phyloP scores from a whole-genome alignment of 2,888 invertebrate species.

The Physocephala rufipes region DNA sequence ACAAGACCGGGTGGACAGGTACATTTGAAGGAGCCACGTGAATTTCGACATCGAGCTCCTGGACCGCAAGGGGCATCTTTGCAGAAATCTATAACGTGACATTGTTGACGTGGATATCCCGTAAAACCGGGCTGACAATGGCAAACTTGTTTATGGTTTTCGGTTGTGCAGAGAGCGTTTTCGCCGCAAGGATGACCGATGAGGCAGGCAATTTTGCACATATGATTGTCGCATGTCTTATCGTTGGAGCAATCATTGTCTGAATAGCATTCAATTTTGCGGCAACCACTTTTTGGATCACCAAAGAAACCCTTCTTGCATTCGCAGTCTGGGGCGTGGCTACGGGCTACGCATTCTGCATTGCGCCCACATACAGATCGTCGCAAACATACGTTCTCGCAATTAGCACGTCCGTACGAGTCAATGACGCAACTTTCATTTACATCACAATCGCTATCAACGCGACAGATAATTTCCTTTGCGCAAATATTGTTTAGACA shows the following conservation, averaged over 20 bases:
- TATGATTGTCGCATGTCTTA: constrained; percentile 82
- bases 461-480: constrained; percentile 80
- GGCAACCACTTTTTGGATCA: constrained; percentile 82
- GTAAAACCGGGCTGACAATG: constrained; percentile 90
- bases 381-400: constrained; percentile 78
- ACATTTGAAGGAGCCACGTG: constrained; percentile 82
- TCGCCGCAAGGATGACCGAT: constrained; percentile 84
- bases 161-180: constrained; percentile 86
- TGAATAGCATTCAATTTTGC: constrained; percentile 78
- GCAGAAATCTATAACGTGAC: constrained; percentile 82
- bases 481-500: constrained; percentile 86
- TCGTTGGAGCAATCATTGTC: constrained; percentile 81
- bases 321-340: constrained; percentile 79
- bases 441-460: constrained; percentile 76
- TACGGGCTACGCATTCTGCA: constrained; percentile 78
- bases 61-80: constrained; percentile 80
- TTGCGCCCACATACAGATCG: constrained; percentile 81
- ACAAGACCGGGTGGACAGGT: constrained; percentile 80
- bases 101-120: constrained; percentile 78
- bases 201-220: constrained; percentile 87
- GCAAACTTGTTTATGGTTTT: constrained; percentile 80
- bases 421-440: constrained; percentile 77
- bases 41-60: constrained; percentile 82
- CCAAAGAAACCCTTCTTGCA: constrained; percentile 85
- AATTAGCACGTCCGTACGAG: constrained; percentile 78